Base-by-base conservation (phyloP, 1,140 invertebrate species). In the Tetragonula clypearis region DNA sequence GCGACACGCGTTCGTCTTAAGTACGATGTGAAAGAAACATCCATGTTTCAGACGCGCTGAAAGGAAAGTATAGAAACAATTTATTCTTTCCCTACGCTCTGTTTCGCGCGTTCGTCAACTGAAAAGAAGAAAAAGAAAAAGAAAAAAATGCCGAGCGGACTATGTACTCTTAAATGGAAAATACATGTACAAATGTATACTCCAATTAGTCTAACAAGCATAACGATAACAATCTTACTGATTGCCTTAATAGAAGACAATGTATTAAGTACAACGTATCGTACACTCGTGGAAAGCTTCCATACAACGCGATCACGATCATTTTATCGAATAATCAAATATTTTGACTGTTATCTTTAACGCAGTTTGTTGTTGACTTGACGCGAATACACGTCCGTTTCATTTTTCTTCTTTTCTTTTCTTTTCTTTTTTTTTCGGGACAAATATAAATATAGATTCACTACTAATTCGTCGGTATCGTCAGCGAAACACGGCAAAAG, bases 231-330 rank as follows among this genome's bases (percentile, higher is more conserved):
- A 23, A 79, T 84, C 35, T 60, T 78, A 12, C 14, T 15, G 68
- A 80, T 65, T 55, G 56, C 21, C n/a, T 66, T 56, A 58, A 65
- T 19, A 55, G 9, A n/a, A 65, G 77, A 35, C 41, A 62, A 62
- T 62, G 60, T 62, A 62, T 62, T 62, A 62, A 62, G n/a, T 35
- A 74, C 49, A n/a, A 35, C 26, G 66, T 26, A 8, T 15, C 21
- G 23, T n/a, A 8, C 49, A 79, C 23, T 81, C 60, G n/a, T 58
- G 78, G 83, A 85, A 85, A 81, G 58, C 78, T 81, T 85, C 71
- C 83, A 81, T 23, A 35, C 26, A 60, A 72, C 53, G n/a, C 30
- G 60, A 84, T 77, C 65, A 15, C 1, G 56, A 65, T 56, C 30
- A 12, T 35, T 74, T 79, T 80, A 85, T 85, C 78, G 60, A 26